Evolutionary conservation across 1,140 invertebrate species (phyloP).

Genomic region (Ceratitis capitata): DNA sequence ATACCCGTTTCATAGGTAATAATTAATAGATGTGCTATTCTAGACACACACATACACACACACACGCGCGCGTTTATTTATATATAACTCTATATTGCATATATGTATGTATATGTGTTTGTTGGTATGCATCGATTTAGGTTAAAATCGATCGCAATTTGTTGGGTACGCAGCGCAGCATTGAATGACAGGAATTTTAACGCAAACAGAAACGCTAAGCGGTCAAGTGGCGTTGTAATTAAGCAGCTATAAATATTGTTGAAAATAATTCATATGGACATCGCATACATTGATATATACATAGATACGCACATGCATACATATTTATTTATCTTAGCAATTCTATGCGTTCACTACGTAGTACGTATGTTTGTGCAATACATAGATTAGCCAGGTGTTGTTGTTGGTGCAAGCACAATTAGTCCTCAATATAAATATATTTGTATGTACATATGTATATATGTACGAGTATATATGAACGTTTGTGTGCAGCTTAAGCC

Average conservation of each 20-base stretch:
- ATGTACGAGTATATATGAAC: neutral
- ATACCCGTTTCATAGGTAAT: neutral
- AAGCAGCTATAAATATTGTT: neutral
- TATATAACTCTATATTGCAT: no score
- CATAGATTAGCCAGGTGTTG: neutral
- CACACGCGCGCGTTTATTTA: no score
- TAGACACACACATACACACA: neutral
- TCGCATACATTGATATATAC: neutral
- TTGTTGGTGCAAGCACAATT: conserved; percentile 1
- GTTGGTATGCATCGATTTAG: neutral
- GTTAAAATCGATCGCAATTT: conserved; percentile 27
- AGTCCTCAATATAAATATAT: neutral
- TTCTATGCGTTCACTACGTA: no score
- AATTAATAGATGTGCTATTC: conserved; percentile 2
- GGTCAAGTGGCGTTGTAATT: neutral
- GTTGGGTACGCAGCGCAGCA: neutral
- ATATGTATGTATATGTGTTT: neutral
- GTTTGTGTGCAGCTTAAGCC: no score
- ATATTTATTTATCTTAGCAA: neutral
- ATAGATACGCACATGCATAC: neutral
- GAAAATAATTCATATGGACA: neutral
- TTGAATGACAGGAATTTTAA: conserved; percentile 2
- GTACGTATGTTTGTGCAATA: no score
- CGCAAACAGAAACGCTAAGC: neutral
- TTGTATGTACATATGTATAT: neutral